phyloP scores from a whole-genome alignment of 1,140 invertebrate genomes.

The Sitobion miscanthi region DNA sequence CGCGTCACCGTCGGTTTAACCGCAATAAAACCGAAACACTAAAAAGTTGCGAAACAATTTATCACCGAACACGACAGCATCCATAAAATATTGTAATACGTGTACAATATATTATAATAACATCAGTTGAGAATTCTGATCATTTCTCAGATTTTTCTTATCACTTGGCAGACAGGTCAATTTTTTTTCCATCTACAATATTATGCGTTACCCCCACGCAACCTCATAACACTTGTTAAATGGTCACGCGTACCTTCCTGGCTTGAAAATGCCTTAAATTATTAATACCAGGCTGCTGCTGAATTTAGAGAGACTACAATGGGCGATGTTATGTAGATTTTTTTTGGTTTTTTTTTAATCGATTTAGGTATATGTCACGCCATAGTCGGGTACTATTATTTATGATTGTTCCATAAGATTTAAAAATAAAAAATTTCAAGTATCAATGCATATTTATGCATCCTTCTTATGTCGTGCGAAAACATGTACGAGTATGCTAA shows the following conservation, averaged over 20 bases:
- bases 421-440: neutral
- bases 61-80: neutral
- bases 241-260: neutral
- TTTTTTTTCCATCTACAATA: conserved; percentile 15
- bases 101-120: conserved; percentile 14
- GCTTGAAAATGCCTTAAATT: neutral
- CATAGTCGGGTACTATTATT: neutral
- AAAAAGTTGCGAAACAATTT: conserved; percentile 37
- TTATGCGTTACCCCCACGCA: neutral
- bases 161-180: neutral
- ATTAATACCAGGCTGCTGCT: neutral
- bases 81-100: neutral
- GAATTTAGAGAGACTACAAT: neutral
- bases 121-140: neutral
- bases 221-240: neutral
- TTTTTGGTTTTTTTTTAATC: neutral
- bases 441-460: neutral
- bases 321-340: neutral
- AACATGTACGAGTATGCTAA: neutral
- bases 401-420: neutral
- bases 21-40: conserved; percentile 21
- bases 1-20: conserved; percentile 34
- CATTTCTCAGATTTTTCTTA: conserved; percentile 16
- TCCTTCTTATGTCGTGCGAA: neutral
- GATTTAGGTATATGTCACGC: neutral